Conservation (phyloP, 2,797 vertebrate species). For the Semaprochilodus insignis region DNA sequence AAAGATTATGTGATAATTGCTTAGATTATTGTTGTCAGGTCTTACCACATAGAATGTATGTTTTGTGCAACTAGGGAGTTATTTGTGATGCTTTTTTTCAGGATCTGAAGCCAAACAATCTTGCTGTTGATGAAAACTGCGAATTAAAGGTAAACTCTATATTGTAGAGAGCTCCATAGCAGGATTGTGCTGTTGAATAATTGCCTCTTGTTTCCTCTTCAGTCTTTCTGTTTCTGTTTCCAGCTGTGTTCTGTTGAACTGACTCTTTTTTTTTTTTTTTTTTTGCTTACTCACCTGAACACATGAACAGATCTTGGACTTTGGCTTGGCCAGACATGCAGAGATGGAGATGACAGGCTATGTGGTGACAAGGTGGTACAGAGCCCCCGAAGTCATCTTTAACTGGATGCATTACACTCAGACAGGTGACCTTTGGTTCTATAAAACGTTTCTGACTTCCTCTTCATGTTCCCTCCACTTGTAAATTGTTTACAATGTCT, state of each 20-base stretch:
- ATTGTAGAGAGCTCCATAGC: too few relatives aligned
- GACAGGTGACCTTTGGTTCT: constrained; percentile 70
- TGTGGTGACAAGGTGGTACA: constrained; percentile 86
- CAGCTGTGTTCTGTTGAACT: neutral
- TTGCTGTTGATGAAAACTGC: constrained; percentile 86
- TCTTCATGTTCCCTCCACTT: neutral
- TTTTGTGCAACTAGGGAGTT: neutral
- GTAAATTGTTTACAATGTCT: neutral
- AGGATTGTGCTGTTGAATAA: neutral
- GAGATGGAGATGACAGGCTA: constrained; percentile 88
- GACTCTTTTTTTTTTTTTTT: neutral
- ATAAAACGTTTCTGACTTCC: neutral
- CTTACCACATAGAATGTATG: neutral
- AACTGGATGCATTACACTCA: constrained; percentile 90
- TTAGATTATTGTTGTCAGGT: too few relatives aligned
- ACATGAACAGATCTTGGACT: constrained; percentile 81
- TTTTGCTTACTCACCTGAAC: neutral
- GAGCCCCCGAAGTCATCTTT: constrained; percentile 85
- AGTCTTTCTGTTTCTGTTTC: neutral
- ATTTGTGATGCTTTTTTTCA: constrained; percentile 55
- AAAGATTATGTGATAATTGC: too few relatives aligned
- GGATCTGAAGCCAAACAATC: constrained; percentile 85
- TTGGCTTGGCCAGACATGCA: constrained; percentile 82
- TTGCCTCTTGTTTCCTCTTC: neutral
- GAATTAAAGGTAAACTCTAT: constrained; percentile 79